These are phyloP conservation scores for Alligator mississippiensis DNA, from an alignment of 2,113 vertebrate species.

Conservation along the genomic window DNA sequence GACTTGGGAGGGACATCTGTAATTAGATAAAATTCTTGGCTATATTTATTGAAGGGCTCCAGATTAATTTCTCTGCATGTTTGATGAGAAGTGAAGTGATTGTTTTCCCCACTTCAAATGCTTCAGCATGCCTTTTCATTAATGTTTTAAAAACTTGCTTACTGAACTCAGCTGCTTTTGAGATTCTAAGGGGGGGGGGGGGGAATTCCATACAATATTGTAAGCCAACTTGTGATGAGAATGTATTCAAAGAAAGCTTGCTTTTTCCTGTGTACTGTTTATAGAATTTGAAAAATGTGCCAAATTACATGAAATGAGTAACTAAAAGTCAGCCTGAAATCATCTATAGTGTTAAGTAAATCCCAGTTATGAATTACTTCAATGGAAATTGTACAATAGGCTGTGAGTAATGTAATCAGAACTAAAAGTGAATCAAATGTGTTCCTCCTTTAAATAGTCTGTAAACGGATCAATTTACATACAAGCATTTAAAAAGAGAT, in stretches of 20 bases:
- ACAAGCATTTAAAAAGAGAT: constrained; percentile 34
- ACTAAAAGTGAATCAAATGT: constrained; percentile 30
- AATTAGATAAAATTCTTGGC: constrained; percentile 61
- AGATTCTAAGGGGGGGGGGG: constrained; percentile 15
- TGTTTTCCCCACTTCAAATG: constrained; percentile 60
- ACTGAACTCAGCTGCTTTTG: constrained; percentile 42
- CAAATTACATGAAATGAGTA: constrained; percentile 5
- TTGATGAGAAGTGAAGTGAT: constrained; percentile 67
- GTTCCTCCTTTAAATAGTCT: constrained; percentile 17
- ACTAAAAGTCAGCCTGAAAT: constrained; percentile 36
- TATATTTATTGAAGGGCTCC: constrained; percentile 48
- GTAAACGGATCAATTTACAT: background rate
- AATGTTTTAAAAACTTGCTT: constrained; percentile 53
- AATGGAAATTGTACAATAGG: background rate
- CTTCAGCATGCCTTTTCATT: constrained; percentile 61
- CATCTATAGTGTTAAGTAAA: background rate
- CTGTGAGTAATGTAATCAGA: constrained; percentile 7
- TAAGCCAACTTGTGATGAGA: background rate
- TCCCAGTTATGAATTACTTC: constrained; percentile 6
- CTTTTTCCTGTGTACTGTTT: background rate
- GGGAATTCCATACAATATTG: background rate
- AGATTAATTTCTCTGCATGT: constrained; percentile 65
- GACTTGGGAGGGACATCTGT: constrained; percentile 54
- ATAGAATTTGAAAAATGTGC: background rate
- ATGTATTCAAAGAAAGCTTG: constrained; percentile 1